Percentiles rank a stretch among this genome's conserved stretches.
These are phyloP conservation scores for Xyrichtys novacula DNA, from an alignment of 2,797 vertebrate genomes.

Conservation along the genomic window DNA sequence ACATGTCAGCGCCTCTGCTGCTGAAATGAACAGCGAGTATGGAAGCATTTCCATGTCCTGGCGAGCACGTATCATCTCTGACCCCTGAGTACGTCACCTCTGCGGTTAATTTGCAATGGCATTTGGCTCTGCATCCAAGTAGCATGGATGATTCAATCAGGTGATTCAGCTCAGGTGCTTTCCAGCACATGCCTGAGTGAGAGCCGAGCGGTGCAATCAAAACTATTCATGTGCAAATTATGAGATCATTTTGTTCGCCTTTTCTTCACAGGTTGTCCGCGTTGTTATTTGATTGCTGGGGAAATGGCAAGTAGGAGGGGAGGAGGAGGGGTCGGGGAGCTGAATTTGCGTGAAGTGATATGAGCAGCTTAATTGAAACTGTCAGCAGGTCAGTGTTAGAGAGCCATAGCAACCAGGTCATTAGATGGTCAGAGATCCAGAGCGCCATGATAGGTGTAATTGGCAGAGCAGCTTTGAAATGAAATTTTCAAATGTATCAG, in stretches of 20 bases:
- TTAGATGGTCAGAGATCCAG: slow-evolving; percentile 55
- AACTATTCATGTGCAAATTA: slow-evolving; percentile 57
- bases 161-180: slow-evolving; percentile 22
- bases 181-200: background rate
- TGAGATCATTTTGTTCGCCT: slow-evolving; percentile 29
- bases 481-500: slow-evolving; percentile 27
- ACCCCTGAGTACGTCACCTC: slow-evolving; percentile 16
- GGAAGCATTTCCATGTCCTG: slow-evolving; percentile 10
- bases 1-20: slow-evolving; percentile 14
- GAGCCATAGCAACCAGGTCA: slow-evolving; percentile 60
- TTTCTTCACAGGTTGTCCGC: slow-evolving; percentile 24
- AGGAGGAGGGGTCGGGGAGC: background rate
- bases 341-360: slow-evolving; percentile 36
- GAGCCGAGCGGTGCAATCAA: slow-evolving; percentile 32
- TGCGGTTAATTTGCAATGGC: slow-evolving; percentile 8
- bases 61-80: background rate
- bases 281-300: slow-evolving; percentile 61
- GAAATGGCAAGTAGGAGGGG: slow-evolving; percentile 39
- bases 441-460: slow-evolving; percentile 46
- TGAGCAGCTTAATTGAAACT: slow-evolving; percentile 66
- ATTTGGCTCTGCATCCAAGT: slow-evolving; percentile 3
- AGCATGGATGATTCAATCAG: slow-evolving; percentile 26
- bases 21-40: background rate
- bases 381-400: slow-evolving; percentile 64
- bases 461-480: slow-evolving; percentile 46